Percentiles rank a stretch among this genome's conserved stretches.
phyloP scores from a whole-genome alignment of 2,113 vertebrate species.

The Ailurus styani region DNA sequence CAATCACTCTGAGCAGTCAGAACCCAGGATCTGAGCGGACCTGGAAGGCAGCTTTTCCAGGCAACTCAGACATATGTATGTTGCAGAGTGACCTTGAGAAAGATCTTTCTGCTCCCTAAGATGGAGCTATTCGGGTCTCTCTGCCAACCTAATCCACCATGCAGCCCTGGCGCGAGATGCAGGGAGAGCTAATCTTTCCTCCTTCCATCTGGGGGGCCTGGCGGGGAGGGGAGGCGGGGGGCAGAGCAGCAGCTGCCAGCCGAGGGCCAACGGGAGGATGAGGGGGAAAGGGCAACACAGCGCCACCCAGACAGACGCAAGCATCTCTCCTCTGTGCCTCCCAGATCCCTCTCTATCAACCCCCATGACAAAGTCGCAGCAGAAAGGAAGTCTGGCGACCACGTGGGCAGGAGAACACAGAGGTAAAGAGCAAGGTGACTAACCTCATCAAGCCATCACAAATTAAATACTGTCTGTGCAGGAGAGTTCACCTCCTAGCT shows the following conservation, averaged over 20 bases:
- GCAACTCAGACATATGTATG: background rate
- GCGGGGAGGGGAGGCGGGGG: background rate
- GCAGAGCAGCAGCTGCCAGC: constrained; percentile 31
- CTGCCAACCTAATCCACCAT: constrained; percentile 71
- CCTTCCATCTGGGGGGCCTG: constrained; percentile 25
- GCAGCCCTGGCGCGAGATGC: constrained; percentile 52
- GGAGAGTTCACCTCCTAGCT: constrained; percentile 29
- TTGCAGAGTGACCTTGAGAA: constrained; percentile 52
- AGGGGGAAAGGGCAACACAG: background rate
- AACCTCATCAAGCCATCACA: constrained; percentile 63
- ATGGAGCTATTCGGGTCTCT: constrained; percentile 50
- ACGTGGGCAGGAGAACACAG: background rate
- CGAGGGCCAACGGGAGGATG: background rate
- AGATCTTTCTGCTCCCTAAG: constrained; percentile 45
- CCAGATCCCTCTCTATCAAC: background rate
- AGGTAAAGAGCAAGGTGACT: constrained; percentile 59
- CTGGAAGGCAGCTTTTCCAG: background rate
- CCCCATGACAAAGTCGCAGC: constrained; percentile 9
- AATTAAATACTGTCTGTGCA: constrained; percentile 62
- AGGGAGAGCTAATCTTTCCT: constrained; percentile 62
- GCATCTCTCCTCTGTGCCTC: background rate
- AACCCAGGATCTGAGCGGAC: background rate
- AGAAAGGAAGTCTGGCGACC: background rate
- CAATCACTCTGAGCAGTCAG: background rate
- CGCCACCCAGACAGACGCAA: background rate